Evolutionary conservation across 92 coral and sea anemone species (phyloP).

Genomic region (Chrysogorgia sp.): DNA sequence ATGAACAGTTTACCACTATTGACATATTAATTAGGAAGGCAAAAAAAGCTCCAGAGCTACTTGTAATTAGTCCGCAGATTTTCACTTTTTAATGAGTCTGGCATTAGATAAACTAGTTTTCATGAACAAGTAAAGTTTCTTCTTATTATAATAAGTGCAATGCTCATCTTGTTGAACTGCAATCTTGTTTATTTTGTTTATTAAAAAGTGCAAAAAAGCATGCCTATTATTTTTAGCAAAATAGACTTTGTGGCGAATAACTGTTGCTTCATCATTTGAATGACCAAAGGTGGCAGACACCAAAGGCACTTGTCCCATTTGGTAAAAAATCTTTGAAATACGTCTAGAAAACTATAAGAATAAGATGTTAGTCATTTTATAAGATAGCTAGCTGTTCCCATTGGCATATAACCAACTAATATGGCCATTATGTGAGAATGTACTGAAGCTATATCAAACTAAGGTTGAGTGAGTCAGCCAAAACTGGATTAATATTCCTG

Average conservation of each 20-base stretch:
- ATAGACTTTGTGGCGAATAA: neutral
- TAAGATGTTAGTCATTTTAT: neutral
- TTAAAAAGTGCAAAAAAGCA: too few species aligned
- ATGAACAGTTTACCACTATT: too few species aligned
- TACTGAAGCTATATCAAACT: neutral
- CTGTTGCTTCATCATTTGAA: conserved; percentile 13
- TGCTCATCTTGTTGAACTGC: too few species aligned
- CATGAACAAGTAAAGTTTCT: too few species aligned
- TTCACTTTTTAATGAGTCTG: too few species aligned
- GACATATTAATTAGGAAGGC: too few species aligned
- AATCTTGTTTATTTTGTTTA: too few species aligned
- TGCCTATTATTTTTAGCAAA: conserved; percentile 25
- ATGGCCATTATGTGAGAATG: neutral
- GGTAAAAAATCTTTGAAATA: conserved; percentile 29
- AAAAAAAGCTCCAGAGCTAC: too few species aligned
- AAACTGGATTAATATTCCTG: neutral
- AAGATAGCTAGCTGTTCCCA: too few species aligned
- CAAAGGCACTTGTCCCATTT: conserved; percentile 32
- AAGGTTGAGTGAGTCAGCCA: neutral
- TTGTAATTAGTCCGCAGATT: too few species aligned
- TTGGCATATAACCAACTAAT: neutral
- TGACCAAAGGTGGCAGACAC: conserved; percentile 11
- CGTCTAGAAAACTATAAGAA: conserved; percentile 22
- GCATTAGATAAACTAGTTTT: too few species aligned
- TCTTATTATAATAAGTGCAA: too few species aligned